Base-by-base conservation (phyloP, 2,888 invertebrate genomes). In the Hermaeophaga mercurialis region DNA sequence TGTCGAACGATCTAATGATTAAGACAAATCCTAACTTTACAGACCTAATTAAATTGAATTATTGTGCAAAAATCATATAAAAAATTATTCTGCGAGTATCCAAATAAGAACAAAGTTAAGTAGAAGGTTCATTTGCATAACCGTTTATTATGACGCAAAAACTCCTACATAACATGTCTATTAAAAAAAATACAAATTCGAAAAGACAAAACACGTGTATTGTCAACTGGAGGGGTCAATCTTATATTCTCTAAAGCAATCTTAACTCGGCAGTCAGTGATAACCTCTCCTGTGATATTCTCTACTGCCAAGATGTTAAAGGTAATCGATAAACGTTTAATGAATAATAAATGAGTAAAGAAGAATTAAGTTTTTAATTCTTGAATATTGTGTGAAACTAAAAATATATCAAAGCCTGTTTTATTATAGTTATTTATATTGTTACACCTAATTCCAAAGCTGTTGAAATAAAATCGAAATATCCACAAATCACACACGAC, bases 261-360 rank as follows among this genome's bases (percentile, higher is more conserved):
- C 14, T 36, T 17, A 12, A 36, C n/a, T 38, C 9, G n/a, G 38
- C n/a, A 48, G 48, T 48, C 12, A 26, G 26, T 38, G 26, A 26
- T 38, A 11, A 38, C 11, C 9, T 26, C 28, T 38, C 11, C 18
- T 38, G 48, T 48, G 48, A 48, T 38, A 48, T 36, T 17, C 22
- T 48, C 48, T 38, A 48, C 38, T 48, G 38, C 26, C 15, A 8
- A 28, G 28, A 6, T 28, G n/a, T 9, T 1, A 4, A 12, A 39
- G 39, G 39, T 39, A 39, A 39, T 14, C 9, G 3, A 38, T 38
- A n/a, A n/a, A n/a, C n/a, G n/a, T n/a, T n/a, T n/a, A n/a, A n/a
- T n/a, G n/a, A n/a, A n/a, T n/a, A n/a, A n/a, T n/a, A n/a, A n/a
- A n/a, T n/a, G n/a, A n/a, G n/a, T n/a, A n/a, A n/a, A n/a, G n/a